Conservation (phyloP, 2,113 vertebrate genomes). For the Thinocorus orbignyianus region DNA sequence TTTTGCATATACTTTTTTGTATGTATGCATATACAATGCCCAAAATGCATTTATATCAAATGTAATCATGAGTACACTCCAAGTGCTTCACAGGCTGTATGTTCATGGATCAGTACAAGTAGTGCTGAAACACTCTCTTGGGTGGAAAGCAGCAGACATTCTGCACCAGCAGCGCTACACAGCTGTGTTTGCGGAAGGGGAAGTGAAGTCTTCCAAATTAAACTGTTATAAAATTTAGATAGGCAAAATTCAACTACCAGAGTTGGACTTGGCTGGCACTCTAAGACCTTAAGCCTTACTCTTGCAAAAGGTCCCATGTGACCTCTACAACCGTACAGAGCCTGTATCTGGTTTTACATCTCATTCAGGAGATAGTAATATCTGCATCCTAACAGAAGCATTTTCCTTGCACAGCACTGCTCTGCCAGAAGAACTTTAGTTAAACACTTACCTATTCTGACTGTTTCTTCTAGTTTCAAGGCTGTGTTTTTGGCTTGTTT, state of each 20-base stretch:
- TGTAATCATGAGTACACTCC: background rate
- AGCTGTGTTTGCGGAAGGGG: slow-evolving; percentile 35
- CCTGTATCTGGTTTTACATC: background rate
- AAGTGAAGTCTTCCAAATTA: slow-evolving; percentile 56
- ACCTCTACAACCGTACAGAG: background rate
- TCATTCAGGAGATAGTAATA: background rate
- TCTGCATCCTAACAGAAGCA: background rate
- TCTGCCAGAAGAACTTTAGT: background rate
- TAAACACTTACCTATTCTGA: background rate
- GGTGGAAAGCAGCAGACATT: background rate
- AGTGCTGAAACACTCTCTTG: background rate
- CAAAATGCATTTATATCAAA: background rate
- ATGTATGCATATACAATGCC: background rate
- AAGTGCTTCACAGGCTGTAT: background rate
- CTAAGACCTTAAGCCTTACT: slow-evolving; percentile 2
- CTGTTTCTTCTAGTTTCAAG: background rate
- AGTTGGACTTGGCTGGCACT: slow-evolving; percentile 33
- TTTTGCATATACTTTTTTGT: background rate
- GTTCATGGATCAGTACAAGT: background rate
- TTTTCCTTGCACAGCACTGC: background rate
- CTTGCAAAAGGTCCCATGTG: background rate
- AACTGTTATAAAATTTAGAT: slow-evolving; percentile 64
- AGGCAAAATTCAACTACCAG: slow-evolving; percentile 31
- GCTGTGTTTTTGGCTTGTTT: background rate
- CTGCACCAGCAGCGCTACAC: background rate